These are phyloP conservation scores for Myripristis jacobus DNA, from an alignment of 2,797 vertebrate species.

Conservation along the genomic window DNA sequence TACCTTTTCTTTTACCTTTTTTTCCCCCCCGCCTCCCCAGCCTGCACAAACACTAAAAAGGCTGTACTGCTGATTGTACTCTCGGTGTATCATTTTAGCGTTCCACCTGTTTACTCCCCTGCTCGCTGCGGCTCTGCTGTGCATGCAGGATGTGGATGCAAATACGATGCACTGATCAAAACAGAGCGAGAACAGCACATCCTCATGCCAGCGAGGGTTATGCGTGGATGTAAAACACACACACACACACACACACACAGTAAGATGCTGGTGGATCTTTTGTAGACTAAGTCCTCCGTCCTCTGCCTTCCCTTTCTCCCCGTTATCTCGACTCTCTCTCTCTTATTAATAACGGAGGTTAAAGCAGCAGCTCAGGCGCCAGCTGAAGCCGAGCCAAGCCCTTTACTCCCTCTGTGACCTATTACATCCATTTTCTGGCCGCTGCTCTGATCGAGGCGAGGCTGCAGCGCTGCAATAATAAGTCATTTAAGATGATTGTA, in stretches of 20 bases:
- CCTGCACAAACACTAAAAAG: neutral
- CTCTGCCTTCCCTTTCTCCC: conserved; percentile 13
- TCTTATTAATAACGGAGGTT: conserved; percentile 36
- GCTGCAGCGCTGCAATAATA: conserved; percentile 1
- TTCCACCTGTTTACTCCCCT: neutral
- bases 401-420: conserved; percentile 27
- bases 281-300: conserved; percentile 33
- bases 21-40: no score
- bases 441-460: conserved; percentile 7
- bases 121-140: neutral
- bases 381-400: conserved; percentile 30
- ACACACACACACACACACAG: conserved; percentile 17
- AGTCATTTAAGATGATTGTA: conserved; percentile 11
- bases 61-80: neutral
- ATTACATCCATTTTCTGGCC: conserved; percentile 37
- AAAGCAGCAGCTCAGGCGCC: conserved; percentile 25
- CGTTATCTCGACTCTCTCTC: conserved; percentile 20
- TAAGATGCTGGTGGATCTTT: conserved; percentile 42
- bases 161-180: conserved; percentile 17
- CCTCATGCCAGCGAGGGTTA: conserved; percentile 8
- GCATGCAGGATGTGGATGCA: conserved; percentile 18
- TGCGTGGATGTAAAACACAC: conserved; percentile 21
- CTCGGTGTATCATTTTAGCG: neutral
- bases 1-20: neutral
- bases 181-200: conserved; percentile 11